These are phyloP conservation scores for Dynastes tityus DNA, from an alignment of 2,888 invertebrate genomes.

Conservation along the genomic window DNA sequence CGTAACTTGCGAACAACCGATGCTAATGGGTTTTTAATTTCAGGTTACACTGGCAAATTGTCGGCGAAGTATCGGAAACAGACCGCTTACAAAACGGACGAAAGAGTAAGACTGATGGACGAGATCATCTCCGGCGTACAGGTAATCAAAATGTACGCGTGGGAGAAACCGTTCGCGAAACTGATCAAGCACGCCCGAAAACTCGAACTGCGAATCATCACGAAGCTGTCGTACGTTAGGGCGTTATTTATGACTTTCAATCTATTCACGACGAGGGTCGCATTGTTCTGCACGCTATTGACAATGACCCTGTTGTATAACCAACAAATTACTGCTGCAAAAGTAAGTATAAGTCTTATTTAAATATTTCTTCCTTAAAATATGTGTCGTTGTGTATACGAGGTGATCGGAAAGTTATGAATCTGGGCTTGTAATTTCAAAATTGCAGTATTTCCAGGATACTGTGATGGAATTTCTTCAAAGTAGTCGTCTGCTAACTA, in stretches of 20 bases:
- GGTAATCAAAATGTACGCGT: slow-evolving; percentile 85
- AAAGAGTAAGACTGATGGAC: slow-evolving; percentile 93
- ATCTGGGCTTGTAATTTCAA: too few species aligned
- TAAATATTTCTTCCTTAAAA: neutral
- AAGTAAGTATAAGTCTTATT: slow-evolving; percentile 70
- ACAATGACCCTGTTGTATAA: slow-evolving; percentile 79
- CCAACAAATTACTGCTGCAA: slow-evolving; percentile 78
- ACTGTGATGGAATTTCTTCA: too few species aligned
- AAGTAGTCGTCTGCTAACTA: too few species aligned
- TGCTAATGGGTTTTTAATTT: slow-evolving; percentile 43
- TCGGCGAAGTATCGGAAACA: slow-evolving; percentile 80
- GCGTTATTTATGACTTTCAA: slow-evolving; percentile 83
- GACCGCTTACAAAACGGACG: slow-evolving; percentile 90
- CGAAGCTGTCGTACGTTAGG: slow-evolving; percentile 77
- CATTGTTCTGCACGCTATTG: slow-evolving; percentile 83
- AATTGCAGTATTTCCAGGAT: too few species aligned
- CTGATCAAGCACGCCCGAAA: slow-evolving; percentile 75
- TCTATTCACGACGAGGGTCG: slow-evolving; percentile 86
- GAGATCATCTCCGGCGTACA: slow-evolving; percentile 95
- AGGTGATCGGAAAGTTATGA: too few species aligned
- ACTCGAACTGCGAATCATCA: slow-evolving; percentile 75
- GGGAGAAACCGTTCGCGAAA: slow-evolving; percentile 81
- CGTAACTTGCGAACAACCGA: neutral
- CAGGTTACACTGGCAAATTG: slow-evolving; percentile 78
- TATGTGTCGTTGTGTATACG: too few species aligned